Evolutionary conservation across 2,797 vertebrate genomes (phyloP).

Genomic region (Coregonus sp.): DNA sequence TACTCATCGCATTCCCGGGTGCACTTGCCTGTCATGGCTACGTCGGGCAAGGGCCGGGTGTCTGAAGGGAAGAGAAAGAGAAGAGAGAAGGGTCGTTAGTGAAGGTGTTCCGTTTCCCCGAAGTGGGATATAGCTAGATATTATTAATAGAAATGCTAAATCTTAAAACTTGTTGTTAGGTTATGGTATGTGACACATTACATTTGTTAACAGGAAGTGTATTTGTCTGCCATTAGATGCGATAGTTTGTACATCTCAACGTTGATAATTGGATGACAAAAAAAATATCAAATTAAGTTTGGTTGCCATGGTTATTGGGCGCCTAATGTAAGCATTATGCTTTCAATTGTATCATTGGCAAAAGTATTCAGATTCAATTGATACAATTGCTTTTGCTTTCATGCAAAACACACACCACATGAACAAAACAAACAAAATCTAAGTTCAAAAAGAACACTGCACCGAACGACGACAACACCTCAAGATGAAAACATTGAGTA

Average conservation of each 20-base stretch:
- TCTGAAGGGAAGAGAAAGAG: slow-evolving; percentile 75
- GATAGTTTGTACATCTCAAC: slow-evolving; percentile 55
- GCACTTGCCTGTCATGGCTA: slow-evolving; percentile 98
- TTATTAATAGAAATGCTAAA: slow-evolving; percentile 21
- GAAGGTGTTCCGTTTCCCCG: slow-evolving; percentile 15
- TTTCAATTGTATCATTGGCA: slow-evolving; percentile 35
- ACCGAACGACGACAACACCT: neutral
- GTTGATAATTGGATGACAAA: slow-evolving; percentile 47
- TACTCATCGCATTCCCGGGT: slow-evolving; percentile 98
- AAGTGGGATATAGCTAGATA: slow-evolving; percentile 30
- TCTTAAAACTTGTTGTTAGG: slow-evolving; percentile 50
- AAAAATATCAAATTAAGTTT: slow-evolving; percentile 38
- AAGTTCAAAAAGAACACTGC: slow-evolving; percentile 14
- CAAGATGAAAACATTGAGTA: slow-evolving; percentile 62
- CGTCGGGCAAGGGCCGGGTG: slow-evolving; percentile 98
- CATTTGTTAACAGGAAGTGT: slow-evolving; percentile 27
- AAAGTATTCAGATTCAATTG: slow-evolving; percentile 23
- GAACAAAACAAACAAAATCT: slow-evolving; percentile 56
- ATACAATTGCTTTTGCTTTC: slow-evolving; percentile 52
- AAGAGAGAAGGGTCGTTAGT: slow-evolving; percentile 15
- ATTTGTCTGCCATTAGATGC: slow-evolving; percentile 49
- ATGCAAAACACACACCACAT: slow-evolving; percentile 74
- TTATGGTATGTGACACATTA: slow-evolving; percentile 66
- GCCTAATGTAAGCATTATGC: slow-evolving; percentile 16
- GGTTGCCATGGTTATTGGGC: slow-evolving; percentile 43